Evolutionary conservation across 2,113 vertebrate species (phyloP), one percentile per base, ranked within the genome.

Genomic region (Pantherophis guttatus): DNA sequence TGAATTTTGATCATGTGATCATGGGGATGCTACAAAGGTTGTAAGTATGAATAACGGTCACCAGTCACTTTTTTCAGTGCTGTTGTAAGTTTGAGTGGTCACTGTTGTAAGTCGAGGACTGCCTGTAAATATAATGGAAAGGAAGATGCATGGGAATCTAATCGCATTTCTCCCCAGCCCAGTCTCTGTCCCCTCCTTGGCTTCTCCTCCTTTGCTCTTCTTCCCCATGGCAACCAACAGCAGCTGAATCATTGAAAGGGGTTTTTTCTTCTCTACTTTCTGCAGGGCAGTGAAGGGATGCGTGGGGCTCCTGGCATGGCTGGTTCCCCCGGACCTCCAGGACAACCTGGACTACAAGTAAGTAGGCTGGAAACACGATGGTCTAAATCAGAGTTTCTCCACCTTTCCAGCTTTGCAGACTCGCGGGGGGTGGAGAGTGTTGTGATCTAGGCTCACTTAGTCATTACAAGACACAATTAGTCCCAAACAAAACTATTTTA

Each of bases 211-310:
- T 57, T 33, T 9, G 12, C 39, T 39, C 53, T n/a, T 17, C 6
- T 13, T 39, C 26, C 8, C 3, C 39, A 5, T 0, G 2, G 8
- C 87, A 55, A 23, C 13, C 52, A 8, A 13, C 23, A 44, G 33
- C 15, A 57, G 9, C 59, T 11, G 59, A 90, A 53, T 86, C 29
- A 24, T 13, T 8, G 52, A 17, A 21, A 19, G 70, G 17, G 33
- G 0, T 81, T 24, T 5, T 23, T 5, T 29, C 23, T n/a, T 81
- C 58, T 1, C 91, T 33, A 2, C 91, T n/a, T 89, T 95, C 93
- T 93, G 39, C 96, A 99, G 99, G 99, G 99, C 94, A 98, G 97
- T 0, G 98, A 98, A 95, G 99, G 99, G 53, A 12, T 96, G 75
- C 97, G 97, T 26, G 99, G 99, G 0, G 93, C 98, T 91, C 96